Conservation (phyloP, 1,140 invertebrate genomes). For the Cataglyphis hispanica region DNA sequence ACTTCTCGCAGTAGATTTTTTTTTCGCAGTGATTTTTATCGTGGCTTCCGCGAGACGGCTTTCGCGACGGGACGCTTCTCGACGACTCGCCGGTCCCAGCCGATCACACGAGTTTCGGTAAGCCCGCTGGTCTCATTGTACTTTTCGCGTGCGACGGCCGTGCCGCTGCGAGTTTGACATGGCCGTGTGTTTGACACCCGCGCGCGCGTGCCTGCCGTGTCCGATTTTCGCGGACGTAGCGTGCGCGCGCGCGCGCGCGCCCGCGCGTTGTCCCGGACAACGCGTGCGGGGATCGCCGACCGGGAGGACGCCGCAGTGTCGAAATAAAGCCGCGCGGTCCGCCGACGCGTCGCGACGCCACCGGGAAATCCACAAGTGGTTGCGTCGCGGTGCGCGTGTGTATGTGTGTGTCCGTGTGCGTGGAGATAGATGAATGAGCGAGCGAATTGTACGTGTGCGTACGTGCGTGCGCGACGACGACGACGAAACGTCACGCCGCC, state of each 20-base stretch:
- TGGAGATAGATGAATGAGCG: not conserved
- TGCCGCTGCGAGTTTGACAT: slow-evolving; percentile 69
- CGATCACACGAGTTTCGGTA: slow-evolving; percentile 64
- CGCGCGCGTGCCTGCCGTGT: slow-evolving; percentile 3
- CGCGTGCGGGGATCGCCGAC: not conserved
- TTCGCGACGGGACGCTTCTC: slow-evolving; percentile 13
- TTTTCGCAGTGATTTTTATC: slow-evolving; percentile 64
- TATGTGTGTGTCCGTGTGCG: not conserved
- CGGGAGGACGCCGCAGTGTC: not conserved
- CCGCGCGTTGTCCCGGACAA: not conserved
- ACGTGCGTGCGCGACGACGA: too few relatives aligned
- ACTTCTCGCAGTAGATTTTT: slow-evolving; percentile 18
- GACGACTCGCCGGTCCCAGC: not conserved
- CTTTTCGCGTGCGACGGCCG: slow-evolving; percentile 56
- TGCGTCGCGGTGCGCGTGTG: slow-evolving; percentile 62
- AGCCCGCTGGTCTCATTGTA: slow-evolving; percentile 71
- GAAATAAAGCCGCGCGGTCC: slow-evolving; percentile 39
- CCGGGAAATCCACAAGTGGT: slow-evolving; percentile 81
- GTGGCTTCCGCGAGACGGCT: slow-evolving; percentile 51
- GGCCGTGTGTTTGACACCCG: slow-evolving; percentile 74
- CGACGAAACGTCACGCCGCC: slow-evolving; percentile 44
- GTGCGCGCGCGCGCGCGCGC: not conserved
- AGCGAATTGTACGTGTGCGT: not conserved
- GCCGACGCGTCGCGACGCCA: slow-evolving; percentile 42
- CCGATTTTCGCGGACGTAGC: not conserved